Evolutionary conservation across 2,888 invertebrate genomes (phyloP), one percentile per base, ranked within the genome.

Genomic region (Ariolimax columbianus): DNA sequence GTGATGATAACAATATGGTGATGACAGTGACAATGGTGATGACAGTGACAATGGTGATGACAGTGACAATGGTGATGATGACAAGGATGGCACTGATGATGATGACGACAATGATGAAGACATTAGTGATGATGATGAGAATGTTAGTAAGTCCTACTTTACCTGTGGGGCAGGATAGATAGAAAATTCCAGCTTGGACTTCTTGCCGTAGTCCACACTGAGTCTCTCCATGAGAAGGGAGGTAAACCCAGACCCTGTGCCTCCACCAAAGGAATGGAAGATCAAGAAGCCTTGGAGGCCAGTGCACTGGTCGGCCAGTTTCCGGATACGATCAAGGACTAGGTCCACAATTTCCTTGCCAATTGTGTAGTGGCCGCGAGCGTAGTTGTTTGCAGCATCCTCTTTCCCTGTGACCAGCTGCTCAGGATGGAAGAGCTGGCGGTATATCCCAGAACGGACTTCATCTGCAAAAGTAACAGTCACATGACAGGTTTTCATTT

Each of bases 301-400:
- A 47, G 93, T 91, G 87, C 94, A 94, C 86, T 93, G 93, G 85
- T 94, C 94, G 84, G 91, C 90, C 90, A 90, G 95, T 80, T 95
- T 93, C 33, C 93, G 88, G 84, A 93, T 90, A n/a, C 91, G 86
- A 86, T 93, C 92, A 68, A 93, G 89, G 3, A 92, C 96, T 1
- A 96, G 89, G 88, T 96, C 96, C 26, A 97, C 95, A 94, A 97
- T 96, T 93, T 97, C 97, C 77, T 95, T 95, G 0, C 98, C 98
- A 93, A 98, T 97, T 89, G 98, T 98, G 96, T 98, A 98, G 95
- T 98, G 98, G 87, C 98, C 98, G 92, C 98, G 96, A 86, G 98
- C 98, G 90, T 98, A 98, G 95, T 98, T 98, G 95, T 98, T 98
- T 90, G 98, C 98, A 73, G 98, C 98, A 94, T 98, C 98, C 95